Percentiles rank a stretch among this genome's conserved stretches.
Conservation (phyloP, 2,888 invertebrate genomes). For the Dasysyrphus albostriatus region DNA sequence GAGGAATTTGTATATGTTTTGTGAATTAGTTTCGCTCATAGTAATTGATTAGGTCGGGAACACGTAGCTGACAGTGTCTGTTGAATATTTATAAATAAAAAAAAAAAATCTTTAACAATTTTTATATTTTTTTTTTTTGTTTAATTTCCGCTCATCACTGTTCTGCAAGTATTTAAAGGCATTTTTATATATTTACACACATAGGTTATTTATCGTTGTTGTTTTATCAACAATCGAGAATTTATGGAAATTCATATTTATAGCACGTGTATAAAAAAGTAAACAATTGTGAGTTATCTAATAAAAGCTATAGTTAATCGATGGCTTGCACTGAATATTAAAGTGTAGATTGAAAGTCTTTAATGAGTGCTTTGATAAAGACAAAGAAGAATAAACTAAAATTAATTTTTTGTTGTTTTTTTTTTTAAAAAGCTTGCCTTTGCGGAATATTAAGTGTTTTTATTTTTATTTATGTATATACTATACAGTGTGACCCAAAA, state of each 20-base stretch:
- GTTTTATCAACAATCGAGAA: conserved; percentile 28
- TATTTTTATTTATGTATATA: too few relatives aligned
- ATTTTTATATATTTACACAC: too few relatives aligned
- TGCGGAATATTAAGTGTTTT: neutral
- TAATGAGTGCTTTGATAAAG: neutral
- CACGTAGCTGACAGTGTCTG: conserved; percentile 56
- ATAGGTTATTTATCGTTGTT: conserved; percentile 32
- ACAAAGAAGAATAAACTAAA: neutral
- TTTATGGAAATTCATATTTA: conserved; percentile 52
- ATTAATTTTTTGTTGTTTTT: neutral
- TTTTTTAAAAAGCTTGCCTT: neutral
- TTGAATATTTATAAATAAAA: conserved; percentile 57
- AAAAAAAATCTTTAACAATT: conserved; percentile 18
- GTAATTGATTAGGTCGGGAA: conserved; percentile 63
- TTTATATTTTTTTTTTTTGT: conserved; percentile 1
- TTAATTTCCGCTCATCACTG: conserved; percentile 28
- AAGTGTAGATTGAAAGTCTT: conserved; percentile 30
- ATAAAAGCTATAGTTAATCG: conserved; percentile 45
- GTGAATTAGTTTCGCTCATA: conserved; percentile 40
- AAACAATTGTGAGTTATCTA: conserved; percentile 51
- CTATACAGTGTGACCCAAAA: too few relatives aligned
- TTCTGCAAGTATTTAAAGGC: neutral
- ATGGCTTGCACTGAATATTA: conserved; percentile 49
- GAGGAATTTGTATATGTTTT: conserved; percentile 5
- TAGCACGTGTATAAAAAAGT: conserved; percentile 46